phyloP scores from a whole-genome alignment of 2,113 vertebrate species.

The Alces alces region DNA sequence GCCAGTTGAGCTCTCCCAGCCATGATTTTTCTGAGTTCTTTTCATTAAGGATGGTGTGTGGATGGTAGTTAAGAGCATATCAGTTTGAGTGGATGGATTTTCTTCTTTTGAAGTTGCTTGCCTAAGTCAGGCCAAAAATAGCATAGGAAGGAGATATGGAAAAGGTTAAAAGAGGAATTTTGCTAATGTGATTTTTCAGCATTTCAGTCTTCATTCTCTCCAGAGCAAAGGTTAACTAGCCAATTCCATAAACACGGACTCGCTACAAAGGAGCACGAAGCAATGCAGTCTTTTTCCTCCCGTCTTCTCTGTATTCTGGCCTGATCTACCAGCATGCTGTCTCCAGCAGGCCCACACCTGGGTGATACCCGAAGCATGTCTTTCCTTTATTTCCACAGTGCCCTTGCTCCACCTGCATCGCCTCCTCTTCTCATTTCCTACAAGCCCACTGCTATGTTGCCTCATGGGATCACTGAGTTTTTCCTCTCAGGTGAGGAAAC shows the following conservation, averaged over 20 bases:
- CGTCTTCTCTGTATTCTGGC: not conserved
- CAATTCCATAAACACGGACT: slow-evolving; percentile 32
- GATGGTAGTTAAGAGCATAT: slow-evolving; percentile 7
- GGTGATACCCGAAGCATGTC: not conserved
- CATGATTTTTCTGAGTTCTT: slow-evolving; percentile 36
- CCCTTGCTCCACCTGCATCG: not conserved
- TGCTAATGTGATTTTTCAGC: slow-evolving; percentile 58
- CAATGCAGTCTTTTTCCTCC: not conserved
- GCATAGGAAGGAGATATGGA: slow-evolving; percentile 24
- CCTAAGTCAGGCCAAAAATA: slow-evolving; percentile 44
- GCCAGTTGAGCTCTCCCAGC: not conserved
- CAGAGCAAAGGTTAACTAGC: slow-evolving; percentile 57
- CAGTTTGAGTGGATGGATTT: slow-evolving; percentile 41
- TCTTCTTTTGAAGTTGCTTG: slow-evolving; percentile 49
- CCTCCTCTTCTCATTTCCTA: slow-evolving; percentile 28
- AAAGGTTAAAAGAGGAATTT: slow-evolving; percentile 61
- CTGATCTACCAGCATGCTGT: not conserved
- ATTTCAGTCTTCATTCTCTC: slow-evolving; percentile 34
- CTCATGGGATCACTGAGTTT: not conserved
- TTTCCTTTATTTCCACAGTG: not conserved
- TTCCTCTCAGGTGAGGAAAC: not conserved
- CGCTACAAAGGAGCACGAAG: not conserved
- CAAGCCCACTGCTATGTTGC: not conserved
- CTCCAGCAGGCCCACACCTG: not conserved
- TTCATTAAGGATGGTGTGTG: not conserved